Evolutionary conservation across 2,113 vertebrate species (phyloP), one percentile per base, ranked within the genome.

Genomic region (Cnemophilus loriae): DNA sequence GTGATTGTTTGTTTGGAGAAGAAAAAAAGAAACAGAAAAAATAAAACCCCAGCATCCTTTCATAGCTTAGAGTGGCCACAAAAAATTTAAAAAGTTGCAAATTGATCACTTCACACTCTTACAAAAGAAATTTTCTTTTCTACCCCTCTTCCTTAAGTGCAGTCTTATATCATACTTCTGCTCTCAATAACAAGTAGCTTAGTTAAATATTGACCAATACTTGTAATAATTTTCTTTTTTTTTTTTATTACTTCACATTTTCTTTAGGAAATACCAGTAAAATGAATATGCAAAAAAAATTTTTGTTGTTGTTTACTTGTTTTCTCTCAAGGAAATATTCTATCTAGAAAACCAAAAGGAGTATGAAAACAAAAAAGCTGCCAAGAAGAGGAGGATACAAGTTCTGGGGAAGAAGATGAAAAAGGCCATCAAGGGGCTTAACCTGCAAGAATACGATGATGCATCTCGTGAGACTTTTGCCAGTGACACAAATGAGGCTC

Each of bases 401-500:
- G 44, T 99, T 39, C 83, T 99, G 71, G 98, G 99, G 26, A 99
- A 99, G 93, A 99, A 99, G 95, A 99, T 99, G 99, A 99, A 99
- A 96, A 98, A 99, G 95, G 99, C 98, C 77, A 99, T 99, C 84
- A 98, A 98, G 97, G 99, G 98, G 16, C 98, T 99, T 18, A 98
- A 99, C 96, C 98, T 99, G 86, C 99, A 99, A 90, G 99, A 99
- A 83, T 98, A 99, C 1, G 99, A 99, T 30, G 99, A 99, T 39
- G 98, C 98, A 23, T 99, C 99, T 73, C 98, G 99, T 94, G 99
- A 99, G 97, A 99, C 99, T 27, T 99, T 99, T 7, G 99, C 99
- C 60, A 99, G 99, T 18, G 99, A 99, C 84, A 99, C 99, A 7
- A 99, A 99, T 6, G 99, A 99, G 95, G 99, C 99, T 20, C 91